Percentiles rank a stretch among this genome's conserved stretches.
phyloP scores from a whole-genome alignment of 2,113 vertebrate genomes.

The Gadus macrocephalus region DNA sequence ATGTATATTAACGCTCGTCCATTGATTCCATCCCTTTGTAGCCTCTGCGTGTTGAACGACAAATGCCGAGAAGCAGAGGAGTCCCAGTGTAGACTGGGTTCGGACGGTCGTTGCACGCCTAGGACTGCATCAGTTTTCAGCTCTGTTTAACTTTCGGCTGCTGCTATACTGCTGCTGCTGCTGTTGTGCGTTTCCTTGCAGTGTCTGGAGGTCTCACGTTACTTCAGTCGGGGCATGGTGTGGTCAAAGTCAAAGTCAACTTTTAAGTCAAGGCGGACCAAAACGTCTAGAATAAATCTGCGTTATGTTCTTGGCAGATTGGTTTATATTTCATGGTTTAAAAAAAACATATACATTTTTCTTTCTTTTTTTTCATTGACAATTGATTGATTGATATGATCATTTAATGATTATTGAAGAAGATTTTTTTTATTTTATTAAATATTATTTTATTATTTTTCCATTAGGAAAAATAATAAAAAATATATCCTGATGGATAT shows the following conservation, averaged over 20 bases:
- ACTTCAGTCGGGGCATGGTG: slow-evolving; percentile 65
- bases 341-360: too few relatives aligned
- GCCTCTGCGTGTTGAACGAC: neutral
- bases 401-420: too few relatives aligned
- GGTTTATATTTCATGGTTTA: too few relatives aligned
- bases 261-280: too few relatives aligned
- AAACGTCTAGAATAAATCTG: too few relatives aligned
- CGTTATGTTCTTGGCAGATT: too few relatives aligned
- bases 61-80: slow-evolving; percentile 4
- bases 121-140: slow-evolving; percentile 48
- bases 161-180: neutral
- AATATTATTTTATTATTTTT: too few relatives aligned
- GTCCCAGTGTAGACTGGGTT: slow-evolving; percentile 39
- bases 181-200: slow-evolving; percentile 32
- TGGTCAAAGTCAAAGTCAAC: slow-evolving; percentile 43
- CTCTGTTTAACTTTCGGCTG: slow-evolving; percentile 28
- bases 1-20: slow-evolving; percentile 34
- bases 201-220: slow-evolving; percentile 64
- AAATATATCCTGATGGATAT: too few relatives aligned
- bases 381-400: too few relatives aligned
- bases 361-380: too few relatives aligned
- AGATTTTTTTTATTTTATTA: too few relatives aligned
- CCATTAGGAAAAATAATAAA: too few relatives aligned
- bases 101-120: slow-evolving; percentile 19
- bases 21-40: slow-evolving; percentile 26